Percentiles rank a stretch among this genome's conserved stretches.
phyloP scores from a whole-genome alignment of 1,140 invertebrate species.

The Onthophagus taurus region DNA sequence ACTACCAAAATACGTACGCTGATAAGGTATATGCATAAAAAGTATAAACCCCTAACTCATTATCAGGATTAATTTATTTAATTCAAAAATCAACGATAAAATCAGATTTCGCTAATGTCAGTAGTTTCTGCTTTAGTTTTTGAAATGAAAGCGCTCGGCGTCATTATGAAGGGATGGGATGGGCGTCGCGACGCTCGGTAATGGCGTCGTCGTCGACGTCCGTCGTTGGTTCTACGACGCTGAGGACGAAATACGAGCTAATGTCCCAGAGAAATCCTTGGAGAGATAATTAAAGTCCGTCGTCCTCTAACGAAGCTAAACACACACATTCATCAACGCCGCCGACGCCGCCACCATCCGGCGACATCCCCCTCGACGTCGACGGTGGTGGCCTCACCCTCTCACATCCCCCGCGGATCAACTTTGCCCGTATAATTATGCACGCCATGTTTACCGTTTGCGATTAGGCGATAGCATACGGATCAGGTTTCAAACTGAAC shows the following conservation, averaged over 20 bases:
- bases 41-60: too few relatives aligned
- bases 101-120: too few relatives aligned
- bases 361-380: not conserved
- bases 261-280: slow-evolving; percentile 32
- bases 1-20: too few relatives aligned
- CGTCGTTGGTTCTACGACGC: slow-evolving; percentile 11
- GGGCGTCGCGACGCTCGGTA: too few relatives aligned
- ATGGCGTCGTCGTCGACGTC: not conserved
- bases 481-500: slow-evolving; percentile 18
- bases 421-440: slow-evolving; percentile 25
- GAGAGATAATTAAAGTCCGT: slow-evolving; percentile 35
- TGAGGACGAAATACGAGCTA: slow-evolving; percentile 27
- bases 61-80: too few relatives aligned
- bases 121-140: too few relatives aligned
- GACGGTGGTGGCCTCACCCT: slow-evolving; percentile 3
- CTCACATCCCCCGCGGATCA: slow-evolving; percentile 15
- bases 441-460: slow-evolving; percentile 16
- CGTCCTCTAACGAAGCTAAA: slow-evolving; percentile 32
- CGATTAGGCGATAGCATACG: slow-evolving; percentile 18
- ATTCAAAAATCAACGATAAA: too few relatives aligned
- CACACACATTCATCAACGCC: slow-evolving; percentile 30
- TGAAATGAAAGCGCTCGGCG: too few relatives aligned
- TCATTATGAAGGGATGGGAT: too few relatives aligned
- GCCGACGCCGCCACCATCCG: slow-evolving; percentile 13
- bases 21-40: too few relatives aligned